Conservation (phyloP, 2,888 invertebrate species). For the Ethmia dodecea region DNA sequence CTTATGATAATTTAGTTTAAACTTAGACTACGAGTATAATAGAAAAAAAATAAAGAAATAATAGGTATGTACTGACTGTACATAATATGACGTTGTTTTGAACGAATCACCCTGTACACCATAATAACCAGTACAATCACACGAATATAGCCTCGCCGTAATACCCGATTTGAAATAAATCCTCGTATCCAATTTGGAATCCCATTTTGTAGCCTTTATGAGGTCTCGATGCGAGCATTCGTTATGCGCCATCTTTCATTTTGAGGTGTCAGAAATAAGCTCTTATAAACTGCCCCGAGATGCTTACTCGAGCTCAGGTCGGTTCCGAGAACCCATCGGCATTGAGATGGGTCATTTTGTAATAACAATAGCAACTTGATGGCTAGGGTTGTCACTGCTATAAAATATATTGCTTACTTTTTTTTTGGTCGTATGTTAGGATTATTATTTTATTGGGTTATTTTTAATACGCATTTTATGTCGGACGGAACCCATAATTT, state of each 20-base stretch:
- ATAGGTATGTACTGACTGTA: no score
- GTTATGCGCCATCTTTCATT: constrained; percentile 65
- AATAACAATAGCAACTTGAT: constrained; percentile 54
- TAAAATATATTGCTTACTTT: no score
- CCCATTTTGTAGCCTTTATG: constrained; percentile 41
- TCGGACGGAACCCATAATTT: no score
- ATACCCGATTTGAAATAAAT: constrained; percentile 26
- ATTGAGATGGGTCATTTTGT: constrained; percentile 76
- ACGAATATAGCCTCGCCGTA: constrained; percentile 18
- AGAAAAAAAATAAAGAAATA: no score
- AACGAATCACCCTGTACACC: no score
- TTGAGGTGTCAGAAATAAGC: constrained; percentile 71
- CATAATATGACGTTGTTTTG: no score
- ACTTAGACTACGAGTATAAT: no score
- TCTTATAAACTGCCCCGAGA: constrained; percentile 60
- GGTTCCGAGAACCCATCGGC: constrained; percentile 63
- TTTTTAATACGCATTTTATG: no score
- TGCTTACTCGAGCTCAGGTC: constrained; percentile 41
- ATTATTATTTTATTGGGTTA: no score
- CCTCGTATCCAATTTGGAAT: constrained; percentile 45
- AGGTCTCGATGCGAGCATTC: constrained; percentile 40
- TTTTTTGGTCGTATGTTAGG: no score
- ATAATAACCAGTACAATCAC: not conserved
- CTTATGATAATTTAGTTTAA: no score
- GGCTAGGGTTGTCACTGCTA: constrained; percentile 43